These are phyloP conservation scores for Sarcophaga bullata DNA, from an alignment of 1,140 invertebrate species.

Conservation along the genomic window DNA sequence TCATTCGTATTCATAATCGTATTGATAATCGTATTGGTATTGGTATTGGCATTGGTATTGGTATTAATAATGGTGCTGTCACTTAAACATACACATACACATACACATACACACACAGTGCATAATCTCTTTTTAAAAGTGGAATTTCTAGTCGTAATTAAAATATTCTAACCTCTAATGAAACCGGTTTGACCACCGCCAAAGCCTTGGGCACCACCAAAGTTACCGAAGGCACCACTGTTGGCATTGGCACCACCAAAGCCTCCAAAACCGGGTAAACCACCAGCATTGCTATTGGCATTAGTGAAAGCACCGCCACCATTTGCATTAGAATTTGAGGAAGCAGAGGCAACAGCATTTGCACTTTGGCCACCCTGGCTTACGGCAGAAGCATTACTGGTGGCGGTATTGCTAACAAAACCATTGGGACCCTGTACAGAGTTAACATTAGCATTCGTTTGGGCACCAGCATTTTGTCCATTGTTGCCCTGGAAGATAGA, in stretches of 20 bases:
- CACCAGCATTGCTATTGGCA: slow-evolving; percentile 42
- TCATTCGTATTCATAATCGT: not conserved
- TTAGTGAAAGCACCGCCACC: not conserved
- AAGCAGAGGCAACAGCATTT: slow-evolving; percentile 54
- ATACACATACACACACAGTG: slow-evolving; percentile 16
- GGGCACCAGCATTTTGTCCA: slow-evolving; percentile 53
- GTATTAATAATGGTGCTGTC: too few relatives aligned
- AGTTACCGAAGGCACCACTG: slow-evolving; percentile 49
- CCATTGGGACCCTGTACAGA: slow-evolving; percentile 53
- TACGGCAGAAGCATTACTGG: slow-evolving; percentile 52
- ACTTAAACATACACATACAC: too few relatives aligned
- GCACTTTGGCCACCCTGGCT: slow-evolving; percentile 48
- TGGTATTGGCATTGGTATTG: too few relatives aligned
- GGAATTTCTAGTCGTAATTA: not conserved
- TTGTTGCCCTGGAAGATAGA: slow-evolving; percentile 59
- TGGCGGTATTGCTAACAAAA: slow-evolving; percentile 54
- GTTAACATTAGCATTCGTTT: slow-evolving; percentile 54
- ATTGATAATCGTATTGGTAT: too few relatives aligned
- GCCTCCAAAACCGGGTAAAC: slow-evolving; percentile 34
- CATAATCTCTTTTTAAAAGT: not conserved
- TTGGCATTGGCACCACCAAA: slow-evolving; percentile 52
- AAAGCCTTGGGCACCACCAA: slow-evolving; percentile 34
- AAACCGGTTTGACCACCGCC: slow-evolving; percentile 13
- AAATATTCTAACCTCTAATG: slow-evolving; percentile 36
- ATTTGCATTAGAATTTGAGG: slow-evolving; percentile 45